Conservation (phyloP, 2,888 invertebrate genomes). For the Drosophila subsilvestris region DNA sequence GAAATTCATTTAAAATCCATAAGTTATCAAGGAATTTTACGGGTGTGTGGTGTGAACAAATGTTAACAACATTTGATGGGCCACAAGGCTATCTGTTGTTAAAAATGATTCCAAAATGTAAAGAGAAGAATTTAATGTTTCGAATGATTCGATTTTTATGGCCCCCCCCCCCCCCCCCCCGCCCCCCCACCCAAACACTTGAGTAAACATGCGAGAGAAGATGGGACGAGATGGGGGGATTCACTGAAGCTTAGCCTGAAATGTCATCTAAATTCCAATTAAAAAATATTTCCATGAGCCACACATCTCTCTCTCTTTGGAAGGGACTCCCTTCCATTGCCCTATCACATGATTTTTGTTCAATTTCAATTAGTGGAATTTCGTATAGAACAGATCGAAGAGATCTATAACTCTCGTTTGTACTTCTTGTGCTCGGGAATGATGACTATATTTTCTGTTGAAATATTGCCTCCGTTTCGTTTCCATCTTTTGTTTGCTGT, state of each 20-base stretch:
- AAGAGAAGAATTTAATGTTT: slow-evolving; percentile 34
- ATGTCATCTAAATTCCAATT: slow-evolving; percentile 40
- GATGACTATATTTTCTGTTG: slow-evolving; percentile 33
- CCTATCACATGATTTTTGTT: slow-evolving; percentile 48
- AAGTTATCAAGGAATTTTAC: slow-evolving; percentile 38
- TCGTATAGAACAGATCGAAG: slow-evolving; percentile 4
- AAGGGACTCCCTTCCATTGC: slow-evolving; percentile 24
- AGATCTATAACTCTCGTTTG: slow-evolving; percentile 20
- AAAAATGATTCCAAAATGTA: slow-evolving; percentile 17
- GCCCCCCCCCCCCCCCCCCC: slow-evolving; percentile 4
- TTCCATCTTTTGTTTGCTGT: slow-evolving; percentile 52
- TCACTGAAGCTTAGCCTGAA: slow-evolving; percentile 52
- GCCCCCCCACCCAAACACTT: slow-evolving; percentile 39
- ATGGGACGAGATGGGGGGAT: neutral
- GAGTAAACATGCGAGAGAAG: slow-evolving; percentile 47
- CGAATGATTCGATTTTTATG: slow-evolving; percentile 29
- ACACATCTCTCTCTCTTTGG: slow-evolving; percentile 5
- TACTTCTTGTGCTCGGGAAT: slow-evolving; percentile 18
- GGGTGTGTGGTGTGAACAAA: no score
- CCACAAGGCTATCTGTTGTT: slow-evolving; percentile 46
- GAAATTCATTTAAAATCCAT: slow-evolving; percentile 73
- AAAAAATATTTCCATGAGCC: slow-evolving; percentile 45
- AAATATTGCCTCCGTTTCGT: slow-evolving; percentile 17
- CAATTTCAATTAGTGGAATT: slow-evolving; percentile 47
- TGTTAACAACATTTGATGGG: slow-evolving; percentile 25